Base-by-base conservation (phyloP, 2,113 vertebrate species). In the Nothobranchius furzeri region DNA sequence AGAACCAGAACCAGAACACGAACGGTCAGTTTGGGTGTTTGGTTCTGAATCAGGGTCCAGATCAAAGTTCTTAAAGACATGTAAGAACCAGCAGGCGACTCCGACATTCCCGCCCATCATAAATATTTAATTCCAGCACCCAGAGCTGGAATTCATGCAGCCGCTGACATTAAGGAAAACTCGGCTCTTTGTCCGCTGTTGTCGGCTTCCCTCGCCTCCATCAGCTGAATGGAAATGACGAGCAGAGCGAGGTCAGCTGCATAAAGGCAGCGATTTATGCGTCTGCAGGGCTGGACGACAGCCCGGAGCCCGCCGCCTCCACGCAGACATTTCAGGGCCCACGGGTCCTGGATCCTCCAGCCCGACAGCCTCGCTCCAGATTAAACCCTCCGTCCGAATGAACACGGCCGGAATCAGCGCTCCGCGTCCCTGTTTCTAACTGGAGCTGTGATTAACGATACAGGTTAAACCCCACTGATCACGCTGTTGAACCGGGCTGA, bases 131-230 rank as follows among this genome's bases (percentile, higher is more conserved):
- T 40, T 58, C 42, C 36, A 13, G 25, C 1, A 14, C 54, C 64
- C 64, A n/a, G 37, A 6, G 5, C 52, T 15, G 54, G n/a, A 79
- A 75, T 83, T 81, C 84, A 79, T 81, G 80, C 82, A 77, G 65
- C 64, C 64, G 13, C 67, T 84, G 87, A 86, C 87, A 89, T 87
- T 89, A 73, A 70, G 70, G 75, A 70, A 61, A 87, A 83, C 72
- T 77, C 61, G 65, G 12, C 62, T 74, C 87, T 89, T 89, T 89
- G 87, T 89, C 79, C 48, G 46, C 48, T 55, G 51, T 1, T 68
- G 48, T 76, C 73, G 17, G 40, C 49, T 55, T 55, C 60, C 76
- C 66, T 60, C 7, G 40, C 50, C 71, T 52, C 60, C 68, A 3
- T 50, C 63, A 47, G 58, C 25, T 24, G 46, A 10, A 61, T 67